These are phyloP conservation scores for Poecilobothrus nobilitatus DNA, from an alignment of 2,888 invertebrate genomes.

Conservation along the genomic window DNA sequence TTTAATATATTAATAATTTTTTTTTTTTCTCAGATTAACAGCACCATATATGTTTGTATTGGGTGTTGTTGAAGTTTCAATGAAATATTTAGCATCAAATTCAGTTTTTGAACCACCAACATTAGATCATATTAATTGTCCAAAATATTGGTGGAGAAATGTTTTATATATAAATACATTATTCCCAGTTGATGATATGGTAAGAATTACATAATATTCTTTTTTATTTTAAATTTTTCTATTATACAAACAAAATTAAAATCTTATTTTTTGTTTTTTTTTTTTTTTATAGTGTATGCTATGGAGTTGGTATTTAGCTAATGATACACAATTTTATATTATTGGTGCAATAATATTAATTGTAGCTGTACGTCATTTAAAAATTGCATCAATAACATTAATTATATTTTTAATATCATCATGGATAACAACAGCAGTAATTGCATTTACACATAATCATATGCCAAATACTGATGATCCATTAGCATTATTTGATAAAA, in stretches of 20 bases:
- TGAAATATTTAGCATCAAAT: constrained; percentile 75
- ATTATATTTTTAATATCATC: constrained; percentile 63
- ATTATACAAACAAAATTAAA: too few species aligned
- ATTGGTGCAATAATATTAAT: constrained; percentile 74
- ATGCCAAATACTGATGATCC: constrained; percentile 73
- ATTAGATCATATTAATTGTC: constrained; percentile 71
- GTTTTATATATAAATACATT: constrained; percentile 77
- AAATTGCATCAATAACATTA: constrained; percentile 59
- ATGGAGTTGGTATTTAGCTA: constrained; percentile 86
- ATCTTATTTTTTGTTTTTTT: not conserved
- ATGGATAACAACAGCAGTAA: constrained; percentile 69
- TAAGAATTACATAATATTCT: constrained; percentile 43
- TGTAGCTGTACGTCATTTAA: constrained; percentile 69
- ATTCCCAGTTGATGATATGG: constrained; percentile 78
- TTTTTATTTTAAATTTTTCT: not conserved
- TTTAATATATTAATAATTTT: constrained; percentile 27
- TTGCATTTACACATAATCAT: constrained; percentile 70
- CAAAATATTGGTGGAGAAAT: constrained; percentile 83
- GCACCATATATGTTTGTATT: constrained; percentile 76
- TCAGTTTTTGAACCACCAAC: constrained; percentile 79
- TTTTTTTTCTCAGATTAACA: constrained; percentile 64
- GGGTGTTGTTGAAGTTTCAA: constrained; percentile 74
- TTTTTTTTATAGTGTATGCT: constrained; percentile 65
- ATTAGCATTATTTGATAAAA: constrained; percentile 75
- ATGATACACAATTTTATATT: constrained; percentile 80